These are phyloP conservation scores for Dallia pectoralis DNA, from an alignment of 2,797 vertebrate species.

Conservation along the genomic window DNA sequence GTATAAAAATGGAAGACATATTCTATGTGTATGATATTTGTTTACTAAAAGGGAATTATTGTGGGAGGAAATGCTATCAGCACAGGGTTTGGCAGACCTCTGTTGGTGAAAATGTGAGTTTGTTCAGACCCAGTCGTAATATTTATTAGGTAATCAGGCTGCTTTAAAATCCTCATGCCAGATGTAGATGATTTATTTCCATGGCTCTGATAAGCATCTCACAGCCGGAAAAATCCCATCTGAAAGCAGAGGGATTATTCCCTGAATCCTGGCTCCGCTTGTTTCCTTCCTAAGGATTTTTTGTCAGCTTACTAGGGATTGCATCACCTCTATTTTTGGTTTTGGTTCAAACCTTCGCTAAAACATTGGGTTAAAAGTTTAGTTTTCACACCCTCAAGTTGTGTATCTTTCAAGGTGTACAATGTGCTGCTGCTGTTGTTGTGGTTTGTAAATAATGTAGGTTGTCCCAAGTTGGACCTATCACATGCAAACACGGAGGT, in stretches of 20 bases:
- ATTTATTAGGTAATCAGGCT: conserved; percentile 31
- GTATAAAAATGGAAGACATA: too few species aligned
- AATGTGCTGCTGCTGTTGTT: too few species aligned
- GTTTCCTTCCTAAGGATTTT: conserved; percentile 25
- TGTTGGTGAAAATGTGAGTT: not conserved
- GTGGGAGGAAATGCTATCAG: not conserved
- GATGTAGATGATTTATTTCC: conserved; percentile 34
- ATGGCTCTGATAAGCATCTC: conserved; percentile 36
- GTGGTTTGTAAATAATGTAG: too few species aligned
- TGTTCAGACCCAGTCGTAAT: not conserved
- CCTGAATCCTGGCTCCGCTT: conserved; percentile 21
- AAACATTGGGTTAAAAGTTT: not conserved
- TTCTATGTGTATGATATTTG: too few species aligned
- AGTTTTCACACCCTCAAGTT: not conserved
- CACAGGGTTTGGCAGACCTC: not conserved
- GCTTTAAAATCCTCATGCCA: conserved; percentile 30
- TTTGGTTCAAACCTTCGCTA: conserved; percentile 24
- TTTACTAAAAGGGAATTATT: not conserved
- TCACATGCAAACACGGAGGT: too few species aligned
- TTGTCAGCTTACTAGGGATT: conserved; percentile 44
- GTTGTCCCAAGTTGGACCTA: too few species aligned
- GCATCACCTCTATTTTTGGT: conserved; percentile 47
- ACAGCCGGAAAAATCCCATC: conserved; percentile 43
- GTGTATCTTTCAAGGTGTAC: not conserved
- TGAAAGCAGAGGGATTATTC: conserved; percentile 52